phyloP scores from a whole-genome alignment of 2,113 vertebrate genomes.

The Perca schrenkii region DNA sequence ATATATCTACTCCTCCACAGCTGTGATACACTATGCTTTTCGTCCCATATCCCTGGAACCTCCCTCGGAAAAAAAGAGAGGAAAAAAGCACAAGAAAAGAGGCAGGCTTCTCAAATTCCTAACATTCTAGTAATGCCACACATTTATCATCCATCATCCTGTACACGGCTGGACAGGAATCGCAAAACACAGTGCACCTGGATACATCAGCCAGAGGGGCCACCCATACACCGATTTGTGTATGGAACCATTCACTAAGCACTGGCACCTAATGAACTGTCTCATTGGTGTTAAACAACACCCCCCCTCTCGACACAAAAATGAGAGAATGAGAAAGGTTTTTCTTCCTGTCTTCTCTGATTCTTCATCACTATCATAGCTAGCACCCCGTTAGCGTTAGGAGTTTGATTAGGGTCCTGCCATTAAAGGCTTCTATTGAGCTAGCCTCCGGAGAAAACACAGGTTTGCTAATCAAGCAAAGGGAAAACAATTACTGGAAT shows the following conservation, averaged over 20 bases:
- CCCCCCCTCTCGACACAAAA: conserved; percentile 7
- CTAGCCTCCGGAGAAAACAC: conserved; percentile 65
- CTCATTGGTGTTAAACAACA: conserved; percentile 15
- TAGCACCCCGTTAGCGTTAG: conserved; percentile 35
- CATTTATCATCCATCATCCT: conserved; percentile 42
- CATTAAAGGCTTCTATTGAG: conserved; percentile 61
- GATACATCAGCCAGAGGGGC: conserved; percentile 26
- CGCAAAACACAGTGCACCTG: conserved; percentile 44
- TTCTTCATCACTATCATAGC: conserved; percentile 21
- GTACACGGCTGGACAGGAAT: conserved; percentile 16
- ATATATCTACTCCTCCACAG: conserved; percentile 28
- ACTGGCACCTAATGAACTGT: conserved; percentile 27
- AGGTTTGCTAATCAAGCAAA: conserved; percentile 80
- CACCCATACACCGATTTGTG: conserved; percentile 28
- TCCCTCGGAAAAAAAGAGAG: background rate
- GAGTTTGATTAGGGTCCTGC: conserved; percentile 34
- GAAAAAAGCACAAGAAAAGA: conserved; percentile 13
- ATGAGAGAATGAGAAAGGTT: conserved; percentile 9
- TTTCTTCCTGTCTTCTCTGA: background rate
- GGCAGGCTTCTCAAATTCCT: conserved; percentile 50
- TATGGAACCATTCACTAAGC: conserved; percentile 14
- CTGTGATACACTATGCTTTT: conserved; percentile 10
- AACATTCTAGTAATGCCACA: conserved; percentile 37
- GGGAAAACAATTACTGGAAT: conserved; percentile 83
- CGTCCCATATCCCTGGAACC: background rate